Conservation (phyloP, 2,888 invertebrate genomes). For the Cheilosia impressa region DNA sequence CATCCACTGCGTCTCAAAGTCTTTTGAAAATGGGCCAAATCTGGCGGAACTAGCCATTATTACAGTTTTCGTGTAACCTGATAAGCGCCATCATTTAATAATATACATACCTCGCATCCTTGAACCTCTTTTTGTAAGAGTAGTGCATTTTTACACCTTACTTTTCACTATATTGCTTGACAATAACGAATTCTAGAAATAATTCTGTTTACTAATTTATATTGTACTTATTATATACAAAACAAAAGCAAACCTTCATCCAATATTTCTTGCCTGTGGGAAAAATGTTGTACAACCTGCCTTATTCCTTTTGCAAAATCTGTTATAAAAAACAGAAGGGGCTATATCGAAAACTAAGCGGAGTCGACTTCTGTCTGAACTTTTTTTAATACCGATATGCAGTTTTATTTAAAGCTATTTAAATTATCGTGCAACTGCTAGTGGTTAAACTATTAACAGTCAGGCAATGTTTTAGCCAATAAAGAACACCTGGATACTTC, state of each 20-base stretch:
- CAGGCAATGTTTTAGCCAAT: too few relatives aligned
- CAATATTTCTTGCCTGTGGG: slow-evolving; percentile 1
- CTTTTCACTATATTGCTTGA: slow-evolving; percentile 1
- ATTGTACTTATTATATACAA: slow-evolving; percentile 26
- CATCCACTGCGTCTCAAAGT: not conserved
- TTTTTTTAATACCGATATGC: too few relatives aligned
- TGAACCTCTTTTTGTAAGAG: slow-evolving; percentile 12
- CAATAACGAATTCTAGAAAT: too few relatives aligned
- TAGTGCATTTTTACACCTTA: not conserved
- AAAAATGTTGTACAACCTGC: not conserved
- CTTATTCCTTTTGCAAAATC: not conserved
- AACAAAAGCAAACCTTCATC: slow-evolving; percentile 5
- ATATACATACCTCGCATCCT: not conserved
- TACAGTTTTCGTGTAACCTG: not conserved
- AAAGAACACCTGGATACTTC: too few relatives aligned
- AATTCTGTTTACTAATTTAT: too few relatives aligned
- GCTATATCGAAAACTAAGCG: not conserved
- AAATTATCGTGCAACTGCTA: too few relatives aligned
- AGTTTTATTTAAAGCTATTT: too few relatives aligned
- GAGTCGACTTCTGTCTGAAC: too few relatives aligned
- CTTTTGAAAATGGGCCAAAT: not conserved
- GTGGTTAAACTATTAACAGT: too few relatives aligned
- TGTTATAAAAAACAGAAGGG: not conserved
- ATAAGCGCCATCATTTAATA: slow-evolving; percentile 2
- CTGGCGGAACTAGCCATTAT: not conserved